A percentile compares a stretch with the other conserved stretches of the same genome.
These are phyloP conservation scores for Icerya purchasi DNA, from an alignment of 2,888 invertebrate species.

Conservation along the genomic window DNA sequence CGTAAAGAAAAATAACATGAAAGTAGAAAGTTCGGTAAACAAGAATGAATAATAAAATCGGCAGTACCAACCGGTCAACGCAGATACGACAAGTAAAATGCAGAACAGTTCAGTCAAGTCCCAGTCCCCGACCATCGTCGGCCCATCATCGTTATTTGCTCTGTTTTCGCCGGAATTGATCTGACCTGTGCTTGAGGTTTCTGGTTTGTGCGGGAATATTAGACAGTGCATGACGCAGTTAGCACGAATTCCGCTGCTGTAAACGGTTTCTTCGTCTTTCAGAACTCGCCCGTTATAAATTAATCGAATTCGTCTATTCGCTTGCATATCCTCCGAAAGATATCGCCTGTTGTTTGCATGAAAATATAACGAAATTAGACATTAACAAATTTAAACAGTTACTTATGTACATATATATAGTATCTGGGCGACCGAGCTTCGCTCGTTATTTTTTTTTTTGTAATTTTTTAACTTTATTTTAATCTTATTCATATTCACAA, in stretches of 20 bases:
- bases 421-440: no score
- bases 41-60: background rate
- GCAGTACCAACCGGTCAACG: background rate
- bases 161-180: background rate
- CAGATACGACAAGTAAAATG: background rate
- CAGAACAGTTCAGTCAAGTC: background rate
- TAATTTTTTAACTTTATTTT: no score
- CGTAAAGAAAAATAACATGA: background rate
- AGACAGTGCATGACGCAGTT: background rate
- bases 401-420: no score
- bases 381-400: no score
- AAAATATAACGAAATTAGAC: background rate
- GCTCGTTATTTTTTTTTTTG: no score
- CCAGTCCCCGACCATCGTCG: background rate
- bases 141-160: background rate
- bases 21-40: background rate
- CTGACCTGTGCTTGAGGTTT: background rate
- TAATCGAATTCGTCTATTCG: background rate
- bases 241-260: background rate
- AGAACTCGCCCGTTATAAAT: background rate
- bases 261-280: background rate
- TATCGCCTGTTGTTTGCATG: background rate
- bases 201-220: background rate
- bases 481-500: no score
- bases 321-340: background rate